A percentile compares a stretch with the other conserved stretches of the same genome.
These are phyloP conservation scores for Falco rusticolus DNA, from an alignment of 2,797 vertebrate genomes.

Conservation along the genomic window DNA sequence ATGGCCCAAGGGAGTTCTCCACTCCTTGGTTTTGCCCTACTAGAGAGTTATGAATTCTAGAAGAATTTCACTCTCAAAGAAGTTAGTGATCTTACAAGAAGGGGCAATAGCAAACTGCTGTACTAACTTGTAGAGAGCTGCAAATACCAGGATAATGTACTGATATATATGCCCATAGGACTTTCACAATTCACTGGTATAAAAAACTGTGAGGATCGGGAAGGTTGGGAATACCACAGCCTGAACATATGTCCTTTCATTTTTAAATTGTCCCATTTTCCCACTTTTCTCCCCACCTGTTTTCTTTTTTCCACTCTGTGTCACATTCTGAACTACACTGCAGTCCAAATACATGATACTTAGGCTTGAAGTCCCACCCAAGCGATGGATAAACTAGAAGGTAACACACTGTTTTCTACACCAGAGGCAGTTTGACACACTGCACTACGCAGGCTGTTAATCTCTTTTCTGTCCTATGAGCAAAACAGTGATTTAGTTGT, in stretches of 20 bases:
- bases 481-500: neutral
- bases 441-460: neutral
- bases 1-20: neutral
- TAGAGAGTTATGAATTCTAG: neutral
- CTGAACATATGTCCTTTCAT: neutral
- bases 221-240: neutral
- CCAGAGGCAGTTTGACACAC: neutral
- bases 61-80: neutral
- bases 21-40: neutral
- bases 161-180: accelerated
- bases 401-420: neutral
- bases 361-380: neutral
- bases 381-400: neutral
- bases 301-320: neutral
- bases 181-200: neutral
- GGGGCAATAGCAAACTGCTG: neutral
- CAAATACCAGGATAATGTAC: neutral
- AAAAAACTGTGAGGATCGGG: neutral
- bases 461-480: neutral
- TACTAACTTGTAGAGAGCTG: neutral
- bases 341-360: neutral
- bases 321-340: neutral
- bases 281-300: neutral
- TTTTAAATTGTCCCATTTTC: neutral
- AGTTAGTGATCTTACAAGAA: neutral